Conservation (phyloP, 2,113 vertebrate species). For the Myotis yumanensis region DNA sequence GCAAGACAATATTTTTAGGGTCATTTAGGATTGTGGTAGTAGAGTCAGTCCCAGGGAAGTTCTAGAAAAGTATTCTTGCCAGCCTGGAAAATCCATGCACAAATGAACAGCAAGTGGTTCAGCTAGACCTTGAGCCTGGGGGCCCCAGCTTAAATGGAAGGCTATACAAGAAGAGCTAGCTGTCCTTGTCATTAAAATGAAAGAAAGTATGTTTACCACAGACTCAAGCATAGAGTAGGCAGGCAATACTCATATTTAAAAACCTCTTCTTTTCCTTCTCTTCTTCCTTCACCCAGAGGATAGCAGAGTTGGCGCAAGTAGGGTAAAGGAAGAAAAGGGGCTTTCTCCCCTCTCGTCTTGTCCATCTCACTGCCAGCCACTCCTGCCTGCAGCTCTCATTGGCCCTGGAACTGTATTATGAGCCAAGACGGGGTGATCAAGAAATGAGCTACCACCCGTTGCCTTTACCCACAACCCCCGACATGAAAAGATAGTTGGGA, state of each 20-base stretch:
- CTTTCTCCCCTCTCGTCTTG: background rate
- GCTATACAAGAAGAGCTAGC: background rate
- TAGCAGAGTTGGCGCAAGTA: background rate
- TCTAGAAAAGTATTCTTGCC: constrained; percentile 35
- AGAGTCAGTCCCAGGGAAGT: background rate
- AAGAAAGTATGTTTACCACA: background rate
- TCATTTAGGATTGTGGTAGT: constrained; percentile 7
- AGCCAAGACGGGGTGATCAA: background rate
- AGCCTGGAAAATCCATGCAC: constrained; percentile 41
- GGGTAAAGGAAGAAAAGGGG: background rate
- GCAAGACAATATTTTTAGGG: background rate
- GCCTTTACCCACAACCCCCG: background rate
- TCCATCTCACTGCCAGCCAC: background rate
- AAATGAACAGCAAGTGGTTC: constrained; percentile 20
- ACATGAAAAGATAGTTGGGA: background rate
- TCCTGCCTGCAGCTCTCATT: background rate
- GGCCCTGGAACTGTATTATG: background rate
- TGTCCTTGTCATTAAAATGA: constrained; percentile 16
- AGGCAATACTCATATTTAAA: background rate
- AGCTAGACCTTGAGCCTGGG: background rate
- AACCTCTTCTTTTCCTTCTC: constrained; percentile 34
- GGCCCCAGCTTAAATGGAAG: background rate
- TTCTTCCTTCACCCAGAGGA: background rate
- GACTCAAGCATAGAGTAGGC: background rate
- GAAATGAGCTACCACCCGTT: background rate